Base-by-base conservation (phyloP, 2,113 vertebrate species). In the Ovis canadensis region DNA sequence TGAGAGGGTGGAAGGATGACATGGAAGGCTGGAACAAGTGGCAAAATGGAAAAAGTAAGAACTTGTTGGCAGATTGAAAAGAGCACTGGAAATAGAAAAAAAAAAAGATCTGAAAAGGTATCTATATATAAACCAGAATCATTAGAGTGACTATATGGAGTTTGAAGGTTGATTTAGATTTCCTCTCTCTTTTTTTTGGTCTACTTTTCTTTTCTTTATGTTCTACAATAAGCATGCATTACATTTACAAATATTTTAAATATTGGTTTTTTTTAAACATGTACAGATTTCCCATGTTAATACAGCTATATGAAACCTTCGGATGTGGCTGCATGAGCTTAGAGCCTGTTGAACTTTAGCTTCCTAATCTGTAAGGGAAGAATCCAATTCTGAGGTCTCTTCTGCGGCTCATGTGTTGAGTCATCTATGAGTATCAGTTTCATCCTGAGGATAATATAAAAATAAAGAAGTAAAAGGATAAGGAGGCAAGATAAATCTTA, bases 361-460 rank as follows among this genome's bases (percentile, higher is more conserved):
- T 92, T 95, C 36, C 81, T 90, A 60, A 84, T 43, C 31, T 91
- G 64, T 59, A 80, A 96, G 57, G 48, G 52, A 88, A 81, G 87
- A 93, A 55, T 33, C 74, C 86, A 60, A 50, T 52, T 93, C 67
- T 48, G 25, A 89, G 74, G 14, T 96, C 77, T 78, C 81, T 93
- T 91, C 40, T 33, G 33, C 25, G 57, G 27, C n/a, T 90, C 50
- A 16, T 21, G 9, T 55, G 45, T 90, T 97, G 94, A 96, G 80
- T 96, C 92, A 92, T 88, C 92, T 88, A 4, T 33, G 64, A 96
- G 48, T 71, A 88, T 36, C 83, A 87, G 82, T 85, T 89, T 92
- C 84, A 92, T 59, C 45, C 48, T 16, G 16, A 81, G n/a, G 80
- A 91, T 96, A 96, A 98, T 94, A 91, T 43, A 97, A 88, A 88